Conservation (phyloP, 2,888 invertebrate genomes). For the Eupithecia dodoneata region DNA sequence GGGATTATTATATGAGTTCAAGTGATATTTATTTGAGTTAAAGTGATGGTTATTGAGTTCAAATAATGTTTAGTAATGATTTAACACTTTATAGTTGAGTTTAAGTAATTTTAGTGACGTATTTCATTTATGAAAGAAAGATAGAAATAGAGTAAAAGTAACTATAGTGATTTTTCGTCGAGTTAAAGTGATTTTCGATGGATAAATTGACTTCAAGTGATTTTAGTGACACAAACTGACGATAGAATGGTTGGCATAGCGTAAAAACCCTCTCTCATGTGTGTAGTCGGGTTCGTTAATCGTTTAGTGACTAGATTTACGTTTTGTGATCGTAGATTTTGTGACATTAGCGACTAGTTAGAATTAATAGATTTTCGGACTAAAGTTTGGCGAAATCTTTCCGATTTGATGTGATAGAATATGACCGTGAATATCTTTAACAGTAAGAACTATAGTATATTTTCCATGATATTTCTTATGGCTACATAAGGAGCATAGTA, state of each 20-base stretch:
- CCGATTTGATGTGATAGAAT: conserved; percentile 30
- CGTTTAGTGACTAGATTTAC: neutral
- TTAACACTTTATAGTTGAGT: neutral
- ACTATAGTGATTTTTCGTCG: neutral
- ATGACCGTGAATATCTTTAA: conserved; percentile 18
- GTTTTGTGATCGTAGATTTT: neutral
- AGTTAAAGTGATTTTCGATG: neutral
- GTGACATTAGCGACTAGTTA: neutral
- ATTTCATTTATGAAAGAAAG: no score
- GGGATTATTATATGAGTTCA: neutral
- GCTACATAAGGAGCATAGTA: conserved; percentile 15
- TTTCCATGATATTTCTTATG: neutral
- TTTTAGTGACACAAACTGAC: neutral
- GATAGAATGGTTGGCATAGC: neutral
- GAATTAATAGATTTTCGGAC: neutral
- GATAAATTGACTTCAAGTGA: neutral
- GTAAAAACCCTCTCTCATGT: neutral
- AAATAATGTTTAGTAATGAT: neutral
- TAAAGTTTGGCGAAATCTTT: conserved; percentile 16
- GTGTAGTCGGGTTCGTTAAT: neutral
- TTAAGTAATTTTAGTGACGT: neutral
- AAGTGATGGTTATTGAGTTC: neutral
- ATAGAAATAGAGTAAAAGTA: neutral
- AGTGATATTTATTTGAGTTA: neutral
- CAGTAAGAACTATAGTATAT: neutral